Evolutionary conservation across 2,113 vertebrate genomes (phyloP), one percentile per base, ranked within the genome.

Genomic region (Sisor rabdophorus): DNA sequence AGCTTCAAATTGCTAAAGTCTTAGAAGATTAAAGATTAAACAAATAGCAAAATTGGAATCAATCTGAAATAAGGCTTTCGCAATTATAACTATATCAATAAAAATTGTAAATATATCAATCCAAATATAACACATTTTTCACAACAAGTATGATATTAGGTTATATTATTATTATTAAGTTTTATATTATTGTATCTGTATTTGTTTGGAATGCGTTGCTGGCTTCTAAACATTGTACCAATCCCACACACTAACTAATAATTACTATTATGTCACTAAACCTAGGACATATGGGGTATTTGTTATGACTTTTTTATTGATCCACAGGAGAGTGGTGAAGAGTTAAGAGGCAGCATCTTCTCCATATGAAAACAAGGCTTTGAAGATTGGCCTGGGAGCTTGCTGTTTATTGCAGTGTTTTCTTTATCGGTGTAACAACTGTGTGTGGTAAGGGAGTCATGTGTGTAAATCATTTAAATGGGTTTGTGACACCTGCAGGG

Each of bases 351-450:
- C 61, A 40, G 40, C 44, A 32, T 53, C 30, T 26, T 53, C 48
- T 71, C 52, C 67, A 72, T n/a, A 73, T 16, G 54, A 60, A 88
- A 89, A 89, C 81, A 76, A 84, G 65, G 78, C 77, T 86, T 87
- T 90, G 83, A 90, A 81, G 68, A 52, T 80, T 82, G 84, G 63
- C 85, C 75, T 85, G 88, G 84, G 88, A 87, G 86, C 77, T 77
- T 84, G 67, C 65, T 81, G 83, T 88, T 84, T 87, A 88, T 75
- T 84, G 78, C 82, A 70, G 75, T 75, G 83, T 77, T 81, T 83
- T 85, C 83, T 75, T 47, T 74, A 73, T 63, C 60, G 77, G 69
- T 82, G 78, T 81, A 65, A 84, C 75, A 81, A 61, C 73, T 26
- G 80, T 58, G 59, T 72, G 73, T 75, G 56, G 7, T 52, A 36